phyloP scores from a whole-genome alignment of 2,797 vertebrate genomes.

The Trichosurus vulpecula region DNA sequence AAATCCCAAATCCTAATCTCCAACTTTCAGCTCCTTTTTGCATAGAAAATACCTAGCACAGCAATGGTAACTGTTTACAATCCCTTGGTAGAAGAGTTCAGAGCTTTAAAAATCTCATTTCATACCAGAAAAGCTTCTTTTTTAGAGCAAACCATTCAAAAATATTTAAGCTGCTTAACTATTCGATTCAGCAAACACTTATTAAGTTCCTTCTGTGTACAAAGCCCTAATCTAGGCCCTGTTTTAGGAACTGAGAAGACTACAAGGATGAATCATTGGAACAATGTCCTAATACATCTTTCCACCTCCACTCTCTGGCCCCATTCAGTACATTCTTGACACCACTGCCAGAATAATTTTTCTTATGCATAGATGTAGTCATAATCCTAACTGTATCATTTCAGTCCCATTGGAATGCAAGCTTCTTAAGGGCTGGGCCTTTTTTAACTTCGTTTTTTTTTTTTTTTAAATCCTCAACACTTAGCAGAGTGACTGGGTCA shows the following conservation, averaged over 20 bases:
- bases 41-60: neutral
- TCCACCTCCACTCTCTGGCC: neutral
- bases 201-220: neutral
- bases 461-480: neutral
- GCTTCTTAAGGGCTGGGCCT: neutral
- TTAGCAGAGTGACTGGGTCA: neutral
- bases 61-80: neutral
- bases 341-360: neutral
- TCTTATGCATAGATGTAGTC: neutral
- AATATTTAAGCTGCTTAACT: neutral
- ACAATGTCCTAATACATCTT: neutral
- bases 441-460: neutral
- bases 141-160: neutral
- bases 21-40: neutral
- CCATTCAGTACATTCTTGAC: neutral
- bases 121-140: neutral
- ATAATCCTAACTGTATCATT: neutral
- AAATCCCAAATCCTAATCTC: neutral
- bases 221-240: neutral
- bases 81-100: neutral
- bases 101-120: neutral
- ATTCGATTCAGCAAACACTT: neutral
- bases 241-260: neutral
- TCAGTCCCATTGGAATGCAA: neutral
- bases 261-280: neutral